phyloP scores from a whole-genome alignment of 2,888 invertebrate genomes.

The Hypena proboscidalis region DNA sequence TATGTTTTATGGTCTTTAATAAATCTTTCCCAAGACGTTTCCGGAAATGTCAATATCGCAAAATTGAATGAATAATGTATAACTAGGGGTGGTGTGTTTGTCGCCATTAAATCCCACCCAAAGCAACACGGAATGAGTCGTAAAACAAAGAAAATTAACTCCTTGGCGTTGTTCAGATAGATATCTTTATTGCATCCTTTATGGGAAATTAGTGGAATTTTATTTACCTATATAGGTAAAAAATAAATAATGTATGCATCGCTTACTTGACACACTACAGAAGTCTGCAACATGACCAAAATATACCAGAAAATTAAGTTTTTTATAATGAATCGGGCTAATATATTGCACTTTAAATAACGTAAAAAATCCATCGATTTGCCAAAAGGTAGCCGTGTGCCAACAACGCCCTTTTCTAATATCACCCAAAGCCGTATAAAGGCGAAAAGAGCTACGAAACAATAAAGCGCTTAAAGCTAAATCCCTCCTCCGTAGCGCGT shows the following conservation, averaged over 20 bases:
- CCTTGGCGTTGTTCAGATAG: slow-evolving; percentile 28
- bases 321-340: too few relatives aligned
- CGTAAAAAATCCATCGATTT: too few relatives aligned
- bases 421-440: slow-evolving; percentile 14
- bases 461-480: slow-evolving; percentile 25
- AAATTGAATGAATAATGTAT: not conserved
- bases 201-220: slow-evolving; percentile 13
- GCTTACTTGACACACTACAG: too few relatives aligned
- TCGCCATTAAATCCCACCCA: slow-evolving; percentile 53
- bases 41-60: slow-evolving; percentile 21
- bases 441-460: slow-evolving; percentile 20
- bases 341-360: too few relatives aligned
- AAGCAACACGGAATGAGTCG: slow-evolving; percentile 31
- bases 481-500: slow-evolving; percentile 25
- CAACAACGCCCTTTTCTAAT: too few relatives aligned
- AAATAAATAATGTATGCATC: too few relatives aligned
- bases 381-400: too few relatives aligned
- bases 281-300: too few relatives aligned
- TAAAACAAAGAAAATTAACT: slow-evolving; percentile 56
- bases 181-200: slow-evolving; percentile 25
- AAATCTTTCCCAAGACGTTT: not conserved
- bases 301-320: too few relatives aligned
- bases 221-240: slow-evolving; percentile 22
- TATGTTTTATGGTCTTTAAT: too few relatives aligned
- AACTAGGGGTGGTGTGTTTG: slow-evolving; percentile 3